phyloP scores from a whole-genome alignment of 2,888 invertebrate species.

The Scaptodrosophila latifasciaeformis region DNA sequence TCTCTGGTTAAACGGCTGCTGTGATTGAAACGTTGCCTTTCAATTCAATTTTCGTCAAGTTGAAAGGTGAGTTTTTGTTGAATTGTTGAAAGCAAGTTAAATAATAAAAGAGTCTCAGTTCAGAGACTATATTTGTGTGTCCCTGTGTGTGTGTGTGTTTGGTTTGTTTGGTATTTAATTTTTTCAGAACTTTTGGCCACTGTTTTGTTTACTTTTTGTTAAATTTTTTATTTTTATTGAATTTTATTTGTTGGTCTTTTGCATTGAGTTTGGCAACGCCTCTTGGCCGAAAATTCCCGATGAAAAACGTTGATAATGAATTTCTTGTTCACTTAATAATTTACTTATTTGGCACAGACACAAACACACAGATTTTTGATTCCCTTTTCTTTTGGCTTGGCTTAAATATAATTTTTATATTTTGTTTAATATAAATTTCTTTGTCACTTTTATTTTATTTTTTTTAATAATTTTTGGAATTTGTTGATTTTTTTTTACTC shows the following conservation, averaged over 20 bases:
- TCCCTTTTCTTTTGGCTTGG: slow-evolving; percentile 6
- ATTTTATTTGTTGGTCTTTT: slow-evolving; percentile 5
- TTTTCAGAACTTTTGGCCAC: slow-evolving; percentile 31
- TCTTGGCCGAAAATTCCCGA: slow-evolving; percentile 22
- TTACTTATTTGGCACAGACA: no score
- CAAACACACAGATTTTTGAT: slow-evolving; percentile 11
- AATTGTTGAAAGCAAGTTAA: slow-evolving; percentile 61
- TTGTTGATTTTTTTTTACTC: slow-evolving; percentile 19
- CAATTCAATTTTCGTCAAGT: slow-evolving; percentile 57
- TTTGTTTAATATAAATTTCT: background rate
- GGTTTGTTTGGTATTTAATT: slow-evolving; percentile 14
- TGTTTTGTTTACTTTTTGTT: slow-evolving; percentile 10
- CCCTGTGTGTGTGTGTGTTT: slow-evolving; percentile 2
- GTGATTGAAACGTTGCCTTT: slow-evolving; percentile 62
- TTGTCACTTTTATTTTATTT: background rate
- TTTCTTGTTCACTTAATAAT: background rate
- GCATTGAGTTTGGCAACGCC: slow-evolving; percentile 49
- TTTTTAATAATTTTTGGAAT: slow-evolving; percentile 7
- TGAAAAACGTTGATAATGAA: background rate
- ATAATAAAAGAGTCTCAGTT: slow-evolving; percentile 54
- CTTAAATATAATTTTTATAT: background rate
- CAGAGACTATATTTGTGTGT: slow-evolving; percentile 15
- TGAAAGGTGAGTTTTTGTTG: slow-evolving; percentile 42
- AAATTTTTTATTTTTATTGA: background rate
- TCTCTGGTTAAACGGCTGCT: slow-evolving; percentile 32